Percentiles rank a stretch among this genome's conserved stretches.
Evolutionary conservation across 2,113 vertebrate genomes (phyloP).

Genomic region (Pteruthius melanotis): DNA sequence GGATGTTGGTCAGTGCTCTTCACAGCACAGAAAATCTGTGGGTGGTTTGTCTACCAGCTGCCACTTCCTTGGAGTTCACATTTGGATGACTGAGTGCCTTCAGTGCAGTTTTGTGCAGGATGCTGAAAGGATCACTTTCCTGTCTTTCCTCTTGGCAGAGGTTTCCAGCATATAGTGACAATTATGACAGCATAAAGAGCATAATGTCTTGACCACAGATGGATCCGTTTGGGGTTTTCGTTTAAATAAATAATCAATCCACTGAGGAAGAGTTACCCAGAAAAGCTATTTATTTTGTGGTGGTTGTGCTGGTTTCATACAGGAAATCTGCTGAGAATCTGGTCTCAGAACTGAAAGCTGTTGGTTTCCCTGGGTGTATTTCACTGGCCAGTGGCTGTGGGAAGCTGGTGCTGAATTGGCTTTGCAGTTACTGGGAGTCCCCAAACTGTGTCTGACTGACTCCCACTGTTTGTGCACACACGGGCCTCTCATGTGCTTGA

Average conservation of each 20-base stretch:
- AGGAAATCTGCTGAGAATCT: neutral
- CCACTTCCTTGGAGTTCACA: neutral
- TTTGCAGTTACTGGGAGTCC: neutral
- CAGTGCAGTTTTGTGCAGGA: neutral
- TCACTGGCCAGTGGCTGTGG: neutral
- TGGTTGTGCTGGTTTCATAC: neutral
- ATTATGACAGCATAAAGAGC: neutral
- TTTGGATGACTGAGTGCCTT: neutral
- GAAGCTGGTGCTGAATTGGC: neutral
- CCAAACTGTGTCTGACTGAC: neutral
- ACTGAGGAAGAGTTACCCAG: neutral
- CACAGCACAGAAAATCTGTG: neutral
- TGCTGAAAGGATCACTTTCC: neutral
- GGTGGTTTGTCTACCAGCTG: neutral
- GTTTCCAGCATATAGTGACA: neutral
- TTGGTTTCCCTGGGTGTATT: neutral
- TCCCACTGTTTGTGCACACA: neutral
- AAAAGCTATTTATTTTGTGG: neutral
- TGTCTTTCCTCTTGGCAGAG: neutral
- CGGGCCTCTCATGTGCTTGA: neutral
- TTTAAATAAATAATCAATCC: neutral
- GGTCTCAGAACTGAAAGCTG: neutral
- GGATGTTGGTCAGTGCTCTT: neutral
- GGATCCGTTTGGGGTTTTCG: too few relatives aligned
- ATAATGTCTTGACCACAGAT: neutral